These are phyloP conservation scores for Cataglyphis altisquamis DNA, from an alignment of 2,888 invertebrate species.

Conservation along the genomic window DNA sequence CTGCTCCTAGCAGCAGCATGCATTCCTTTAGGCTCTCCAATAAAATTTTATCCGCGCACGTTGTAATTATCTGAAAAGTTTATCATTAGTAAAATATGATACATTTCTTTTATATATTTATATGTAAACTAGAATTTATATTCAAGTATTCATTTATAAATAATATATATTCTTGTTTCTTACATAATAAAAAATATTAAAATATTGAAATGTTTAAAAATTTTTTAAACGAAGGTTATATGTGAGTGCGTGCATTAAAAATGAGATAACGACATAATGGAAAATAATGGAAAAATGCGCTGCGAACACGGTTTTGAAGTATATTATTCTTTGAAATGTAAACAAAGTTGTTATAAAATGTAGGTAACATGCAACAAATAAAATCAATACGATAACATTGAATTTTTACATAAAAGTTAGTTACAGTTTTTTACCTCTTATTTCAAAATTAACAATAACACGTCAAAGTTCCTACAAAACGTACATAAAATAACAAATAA, in stretches of 20 bases:
- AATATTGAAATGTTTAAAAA: neutral
- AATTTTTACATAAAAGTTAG: neutral
- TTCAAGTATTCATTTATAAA: neutral
- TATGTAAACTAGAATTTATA: neutral
- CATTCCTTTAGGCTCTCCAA: slow-evolving; percentile 91
- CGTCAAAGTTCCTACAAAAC: neutral
- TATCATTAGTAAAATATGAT: neutral
- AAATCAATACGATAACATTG: neutral
- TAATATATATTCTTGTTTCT: neutral
- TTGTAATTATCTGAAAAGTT: slow-evolving; percentile 88
- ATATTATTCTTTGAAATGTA: neutral
- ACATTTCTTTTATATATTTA: neutral
- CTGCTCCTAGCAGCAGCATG: slow-evolving; percentile 90
- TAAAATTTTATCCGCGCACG: slow-evolving; percentile 89
- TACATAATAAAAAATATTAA: neutral
- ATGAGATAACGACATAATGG: neutral
- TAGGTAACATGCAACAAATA: neutral
- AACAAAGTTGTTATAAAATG: neutral
- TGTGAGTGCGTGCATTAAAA: no score
- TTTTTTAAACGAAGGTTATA: neutral
- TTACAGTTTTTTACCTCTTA: neutral
- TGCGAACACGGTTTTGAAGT: neutral
- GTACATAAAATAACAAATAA: neutral
- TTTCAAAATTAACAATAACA: slow-evolving; percentile 1
- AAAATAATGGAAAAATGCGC: neutral